Percentiles rank a stretch among this genome's conserved stretches.
Conservation (phyloP, 1,140 invertebrate genomes). For the Phortica variegata region DNA sequence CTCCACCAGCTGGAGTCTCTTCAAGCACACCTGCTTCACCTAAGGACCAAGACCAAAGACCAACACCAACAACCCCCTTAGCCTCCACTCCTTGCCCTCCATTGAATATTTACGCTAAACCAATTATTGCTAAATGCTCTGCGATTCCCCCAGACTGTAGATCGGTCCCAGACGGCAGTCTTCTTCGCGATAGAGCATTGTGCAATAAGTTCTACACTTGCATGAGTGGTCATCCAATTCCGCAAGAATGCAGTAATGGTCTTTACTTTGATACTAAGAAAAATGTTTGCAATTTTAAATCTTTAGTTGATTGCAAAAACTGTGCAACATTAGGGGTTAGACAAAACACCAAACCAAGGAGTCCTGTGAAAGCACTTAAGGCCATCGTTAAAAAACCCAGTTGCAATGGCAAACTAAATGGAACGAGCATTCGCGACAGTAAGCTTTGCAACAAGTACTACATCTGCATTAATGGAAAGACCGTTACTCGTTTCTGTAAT, state of each 20-base stretch:
- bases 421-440: background rate
- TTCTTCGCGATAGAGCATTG: background rate
- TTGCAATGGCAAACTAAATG: background rate
- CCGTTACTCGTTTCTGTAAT: background rate
- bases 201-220: conserved; percentile 7
- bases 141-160: background rate
- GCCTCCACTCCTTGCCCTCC: too few species aligned
- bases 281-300: conserved; percentile 3
- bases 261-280: conserved; percentile 1
- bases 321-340: background rate
- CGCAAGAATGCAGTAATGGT: background rate
- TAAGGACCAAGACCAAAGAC: too few species aligned
- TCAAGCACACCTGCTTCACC: too few species aligned
- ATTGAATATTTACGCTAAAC: too few species aligned
- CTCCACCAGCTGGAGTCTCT: too few species aligned
- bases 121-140: background rate
- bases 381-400: background rate
- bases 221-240: background rate
- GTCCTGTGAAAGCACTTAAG: background rate
- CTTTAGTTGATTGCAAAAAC: background rate
- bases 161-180: background rate
- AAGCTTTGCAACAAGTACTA: conserved; percentile 2
- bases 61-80: too few species aligned
- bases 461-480: conserved; percentile 2
- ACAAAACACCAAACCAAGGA: background rate